Evolutionary conservation across 2,888 invertebrate species (phyloP).

Genomic region (Antheraea yamamai): DNA sequence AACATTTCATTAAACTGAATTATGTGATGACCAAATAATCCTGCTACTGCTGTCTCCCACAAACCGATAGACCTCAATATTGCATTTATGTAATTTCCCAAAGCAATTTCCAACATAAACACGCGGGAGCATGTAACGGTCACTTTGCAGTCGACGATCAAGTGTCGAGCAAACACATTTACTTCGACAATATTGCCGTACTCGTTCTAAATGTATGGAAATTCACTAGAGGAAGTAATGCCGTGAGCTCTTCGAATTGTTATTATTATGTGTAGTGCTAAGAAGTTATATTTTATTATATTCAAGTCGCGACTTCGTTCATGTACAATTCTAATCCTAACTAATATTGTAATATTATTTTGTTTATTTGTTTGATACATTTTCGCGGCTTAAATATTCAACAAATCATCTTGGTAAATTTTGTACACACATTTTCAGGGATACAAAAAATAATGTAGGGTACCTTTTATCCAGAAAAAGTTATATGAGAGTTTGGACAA

Average conservation of each 20-base stretch:
- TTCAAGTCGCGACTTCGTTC: background rate
- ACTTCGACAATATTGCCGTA: constrained; percentile 41
- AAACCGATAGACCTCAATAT: background rate
- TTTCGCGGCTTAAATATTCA: no score
- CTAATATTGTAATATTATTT: no score
- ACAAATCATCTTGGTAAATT: no score
- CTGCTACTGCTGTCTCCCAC: no score
- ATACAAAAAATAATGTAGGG: no score
- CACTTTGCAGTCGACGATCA: constrained; percentile 39
- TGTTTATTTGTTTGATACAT: no score
- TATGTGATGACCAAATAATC: no score
- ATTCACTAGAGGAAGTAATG: constrained; percentile 28
- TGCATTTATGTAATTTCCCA: background rate
- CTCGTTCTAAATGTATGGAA: constrained; percentile 38
- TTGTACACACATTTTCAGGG: no score
- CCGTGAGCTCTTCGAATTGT: background rate
- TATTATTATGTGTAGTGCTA: background rate
- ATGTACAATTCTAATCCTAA: no score
- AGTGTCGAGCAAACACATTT: constrained; percentile 61
- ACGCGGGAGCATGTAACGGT: constrained; percentile 48
- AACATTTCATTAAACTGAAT: no score
- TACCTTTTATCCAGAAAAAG: no score
- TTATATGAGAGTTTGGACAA: no score
- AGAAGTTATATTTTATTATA: background rate
- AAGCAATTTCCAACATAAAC: constrained; percentile 37